Conservation (phyloP, 2,888 invertebrate genomes). For the Malthinus seriepunctatus region DNA sequence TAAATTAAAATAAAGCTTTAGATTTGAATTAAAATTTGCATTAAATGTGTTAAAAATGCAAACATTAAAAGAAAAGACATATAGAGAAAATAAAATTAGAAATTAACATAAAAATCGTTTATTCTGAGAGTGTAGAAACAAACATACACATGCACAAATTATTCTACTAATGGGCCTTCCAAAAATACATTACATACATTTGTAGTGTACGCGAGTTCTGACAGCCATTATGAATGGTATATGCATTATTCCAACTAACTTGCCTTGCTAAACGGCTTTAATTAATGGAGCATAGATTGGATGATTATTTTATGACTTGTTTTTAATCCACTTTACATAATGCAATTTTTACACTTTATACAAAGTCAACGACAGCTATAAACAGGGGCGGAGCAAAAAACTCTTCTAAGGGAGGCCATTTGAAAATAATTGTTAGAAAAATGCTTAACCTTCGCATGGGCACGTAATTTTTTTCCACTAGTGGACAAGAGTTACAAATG, state of each 20-base stretch:
- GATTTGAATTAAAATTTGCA: no score
- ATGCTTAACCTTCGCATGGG: no score
- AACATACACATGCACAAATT: conserved; percentile 45
- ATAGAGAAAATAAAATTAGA: conserved; percentile 11
- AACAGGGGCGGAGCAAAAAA: no score
- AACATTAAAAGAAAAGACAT: no score
- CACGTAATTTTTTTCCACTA: no score
- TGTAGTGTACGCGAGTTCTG: conserved; percentile 45
- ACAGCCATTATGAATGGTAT: conserved; percentile 48
- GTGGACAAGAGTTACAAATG: no score
- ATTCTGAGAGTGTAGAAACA: conserved; percentile 41
- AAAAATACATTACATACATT: conserved; percentile 51
- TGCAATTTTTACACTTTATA: conserved; percentile 26
- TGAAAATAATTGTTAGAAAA: no score
- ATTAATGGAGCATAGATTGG: conserved; percentile 48
- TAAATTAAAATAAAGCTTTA: neutral
- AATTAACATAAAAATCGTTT: conserved; percentile 35
- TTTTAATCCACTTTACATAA: conserved; percentile 45
- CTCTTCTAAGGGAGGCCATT: no score
- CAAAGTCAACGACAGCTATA: no score
- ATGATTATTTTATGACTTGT: conserved; percentile 48
- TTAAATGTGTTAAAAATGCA: no score
- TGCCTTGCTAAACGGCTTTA: conserved; percentile 42
- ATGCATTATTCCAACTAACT: conserved; percentile 46
- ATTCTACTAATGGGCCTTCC: conserved; percentile 48